Evolutionary conservation across 2,888 invertebrate species (phyloP).

Genomic region (Sesamia inferens): DNA sequence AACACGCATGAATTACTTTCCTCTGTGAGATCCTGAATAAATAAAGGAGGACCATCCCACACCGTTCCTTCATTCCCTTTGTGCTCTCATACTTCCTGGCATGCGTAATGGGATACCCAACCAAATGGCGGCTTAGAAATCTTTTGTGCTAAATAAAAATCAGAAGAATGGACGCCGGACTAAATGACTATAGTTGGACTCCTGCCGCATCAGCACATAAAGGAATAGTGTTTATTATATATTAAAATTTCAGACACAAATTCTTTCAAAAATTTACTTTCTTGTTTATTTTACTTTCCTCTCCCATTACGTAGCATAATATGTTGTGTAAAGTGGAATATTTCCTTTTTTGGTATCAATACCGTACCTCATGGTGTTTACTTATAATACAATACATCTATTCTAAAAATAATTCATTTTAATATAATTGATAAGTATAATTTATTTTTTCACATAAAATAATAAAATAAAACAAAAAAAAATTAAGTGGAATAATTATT

Average conservation of each 20-base stretch:
- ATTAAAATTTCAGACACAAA: conserved; percentile 2
- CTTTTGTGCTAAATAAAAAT: conserved; percentile 84
- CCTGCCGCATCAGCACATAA: conserved; percentile 55
- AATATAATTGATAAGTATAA: neutral
- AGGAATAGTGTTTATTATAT: conserved; percentile 60
- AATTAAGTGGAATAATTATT: neutral
- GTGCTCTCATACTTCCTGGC: conserved; percentile 82
- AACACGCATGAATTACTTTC: conserved; percentile 87
- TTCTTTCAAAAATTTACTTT: neutral
- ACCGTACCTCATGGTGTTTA: neutral
- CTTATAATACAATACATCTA: neutral
- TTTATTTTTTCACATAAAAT: neutral
- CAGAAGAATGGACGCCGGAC: conserved; percentile 73
- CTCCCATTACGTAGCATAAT: neutral
- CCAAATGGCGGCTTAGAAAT: conserved; percentile 77
- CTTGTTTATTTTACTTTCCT: neutral
- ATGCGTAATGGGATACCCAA: conserved; percentile 86
- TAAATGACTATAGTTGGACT: conserved; percentile 68
- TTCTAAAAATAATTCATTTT: neutral
- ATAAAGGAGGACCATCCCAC: conserved; percentile 84
- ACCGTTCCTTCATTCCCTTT: conserved; percentile 83
- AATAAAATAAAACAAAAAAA: too few relatives aligned
- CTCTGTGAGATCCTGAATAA: conserved; percentile 83
- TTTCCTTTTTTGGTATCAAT: neutral
- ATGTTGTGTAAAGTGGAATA: neutral